These are phyloP conservation scores for Lacerta agilis DNA, from an alignment of 2,797 vertebrate species.

Conservation along the genomic window DNA sequence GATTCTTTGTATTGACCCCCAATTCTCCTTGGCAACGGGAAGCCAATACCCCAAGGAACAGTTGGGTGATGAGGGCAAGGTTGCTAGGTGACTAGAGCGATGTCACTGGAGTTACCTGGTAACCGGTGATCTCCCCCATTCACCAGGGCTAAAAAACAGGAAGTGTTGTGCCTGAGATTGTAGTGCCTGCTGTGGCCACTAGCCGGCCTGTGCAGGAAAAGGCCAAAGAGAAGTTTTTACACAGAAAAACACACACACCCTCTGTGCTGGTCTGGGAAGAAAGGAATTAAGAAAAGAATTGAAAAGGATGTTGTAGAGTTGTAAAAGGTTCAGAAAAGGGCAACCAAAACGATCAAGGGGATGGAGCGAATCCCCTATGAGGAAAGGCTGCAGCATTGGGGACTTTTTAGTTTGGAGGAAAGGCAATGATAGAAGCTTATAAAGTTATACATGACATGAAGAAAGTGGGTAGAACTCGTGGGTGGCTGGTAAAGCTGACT, in stretches of 20 bases:
- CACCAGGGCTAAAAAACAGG: neutral
- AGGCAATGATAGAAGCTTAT: no score
- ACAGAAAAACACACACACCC: neutral
- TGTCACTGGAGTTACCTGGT: neutral
- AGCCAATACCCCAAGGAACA: conserved; percentile 1
- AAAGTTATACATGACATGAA: no score
- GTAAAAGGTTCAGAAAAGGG: no score
- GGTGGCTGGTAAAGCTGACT: no score
- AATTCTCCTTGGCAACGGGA: conserved; percentile 35
- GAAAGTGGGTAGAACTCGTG: no score
- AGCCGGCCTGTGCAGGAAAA: neutral
- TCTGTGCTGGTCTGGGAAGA: neutral
- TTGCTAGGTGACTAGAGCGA: conserved; percentile 5
- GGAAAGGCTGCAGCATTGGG: no score
- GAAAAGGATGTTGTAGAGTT: no score
- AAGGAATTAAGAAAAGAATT: no score
- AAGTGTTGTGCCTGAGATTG: neutral
- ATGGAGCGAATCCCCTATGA: no score
- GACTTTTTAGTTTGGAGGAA: no score
- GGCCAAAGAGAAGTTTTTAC: neutral
- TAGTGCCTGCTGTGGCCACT: neutral
- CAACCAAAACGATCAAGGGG: no score
- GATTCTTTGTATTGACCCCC: neutral
- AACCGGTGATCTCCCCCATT: neutral
- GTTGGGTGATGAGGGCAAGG: conserved; percentile 5